A percentile compares a stretch with the other conserved stretches of the same genome.
Conservation (phyloP, 2,113 vertebrate genomes). For the Camelus bactrianus region DNA sequence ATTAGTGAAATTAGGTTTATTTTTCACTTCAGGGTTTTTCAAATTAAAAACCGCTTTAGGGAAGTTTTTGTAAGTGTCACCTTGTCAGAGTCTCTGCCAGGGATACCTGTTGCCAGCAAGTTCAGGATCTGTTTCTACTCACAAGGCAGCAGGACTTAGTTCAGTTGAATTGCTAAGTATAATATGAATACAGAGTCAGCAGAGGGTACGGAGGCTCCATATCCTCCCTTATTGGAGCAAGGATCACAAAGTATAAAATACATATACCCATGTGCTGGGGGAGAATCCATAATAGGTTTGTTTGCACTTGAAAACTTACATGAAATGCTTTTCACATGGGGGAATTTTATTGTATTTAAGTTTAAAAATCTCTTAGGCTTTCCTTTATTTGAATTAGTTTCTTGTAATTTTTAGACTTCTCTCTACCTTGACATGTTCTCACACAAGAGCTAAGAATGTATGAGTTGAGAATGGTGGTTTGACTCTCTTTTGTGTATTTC, state of each 20-base stretch:
- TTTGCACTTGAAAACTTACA: neutral
- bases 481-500: conserved; percentile 57
- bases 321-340: neutral
- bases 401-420: conserved; percentile 51
- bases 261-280: neutral
- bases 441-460: neutral
- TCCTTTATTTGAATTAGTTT: conserved; percentile 52
- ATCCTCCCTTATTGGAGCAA: neutral
- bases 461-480: neutral
- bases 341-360: neutral
- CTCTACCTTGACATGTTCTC: conserved; percentile 28
- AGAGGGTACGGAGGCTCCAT: neutral
- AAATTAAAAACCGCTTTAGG: conserved; percentile 22
- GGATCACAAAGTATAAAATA: neutral
- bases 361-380: neutral
- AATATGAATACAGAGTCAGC: neutral
- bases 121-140: neutral
- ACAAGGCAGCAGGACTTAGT: neutral
- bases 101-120: neutral
- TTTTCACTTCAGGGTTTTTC: conserved; percentile 37
- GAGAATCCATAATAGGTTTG: neutral
- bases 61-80: neutral
- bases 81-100: neutral
- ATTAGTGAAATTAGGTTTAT: conserved; percentile 29
- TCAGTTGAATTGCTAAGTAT: neutral